phyloP scores from a whole-genome alignment of 2,888 invertebrate genomes.

The Campoletis raptor region DNA sequence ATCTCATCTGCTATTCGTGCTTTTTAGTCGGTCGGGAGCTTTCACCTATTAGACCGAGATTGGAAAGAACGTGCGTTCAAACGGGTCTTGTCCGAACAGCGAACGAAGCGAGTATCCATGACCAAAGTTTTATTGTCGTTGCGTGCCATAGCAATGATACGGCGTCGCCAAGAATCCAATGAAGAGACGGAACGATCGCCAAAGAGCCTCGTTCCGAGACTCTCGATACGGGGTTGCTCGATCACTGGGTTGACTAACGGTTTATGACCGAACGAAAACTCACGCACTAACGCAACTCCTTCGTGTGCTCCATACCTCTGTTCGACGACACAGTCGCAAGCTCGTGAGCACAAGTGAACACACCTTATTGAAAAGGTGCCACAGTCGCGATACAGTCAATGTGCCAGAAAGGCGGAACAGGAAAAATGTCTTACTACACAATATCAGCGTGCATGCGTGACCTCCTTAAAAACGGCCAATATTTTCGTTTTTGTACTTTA shows the following conservation, averaged over 20 bases:
- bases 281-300: slow-evolving; percentile 30
- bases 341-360: slow-evolving; percentile 36
- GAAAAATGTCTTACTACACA: slow-evolving; percentile 44
- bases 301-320: slow-evolving; percentile 37
- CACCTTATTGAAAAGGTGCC: slow-evolving; percentile 67
- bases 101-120: slow-evolving; percentile 7
- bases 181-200: slow-evolving; percentile 18
- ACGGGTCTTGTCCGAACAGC: slow-evolving; percentile 12
- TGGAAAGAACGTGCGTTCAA: neutral
- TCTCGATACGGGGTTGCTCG: slow-evolving; percentile 67
- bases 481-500: neutral
- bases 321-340: slow-evolving; percentile 31
- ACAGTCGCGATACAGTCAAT: slow-evolving; percentile 30
- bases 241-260: slow-evolving; percentile 78
- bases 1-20: slow-evolving; percentile 57
- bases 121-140: slow-evolving; percentile 21
- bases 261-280: slow-evolving; percentile 69
- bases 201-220: slow-evolving; percentile 56
- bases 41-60: slow-evolving; percentile 60
- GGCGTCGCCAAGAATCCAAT: neutral
- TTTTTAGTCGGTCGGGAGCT: slow-evolving; percentile 56
- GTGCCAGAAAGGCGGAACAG: slow-evolving; percentile 51
- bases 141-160: neutral
- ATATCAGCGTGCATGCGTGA: slow-evolving; percentile 19
- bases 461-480: slow-evolving; percentile 40